Base-by-base conservation (phyloP, 2,113 vertebrate genomes). In the Chelonoidis abingdonii region DNA sequence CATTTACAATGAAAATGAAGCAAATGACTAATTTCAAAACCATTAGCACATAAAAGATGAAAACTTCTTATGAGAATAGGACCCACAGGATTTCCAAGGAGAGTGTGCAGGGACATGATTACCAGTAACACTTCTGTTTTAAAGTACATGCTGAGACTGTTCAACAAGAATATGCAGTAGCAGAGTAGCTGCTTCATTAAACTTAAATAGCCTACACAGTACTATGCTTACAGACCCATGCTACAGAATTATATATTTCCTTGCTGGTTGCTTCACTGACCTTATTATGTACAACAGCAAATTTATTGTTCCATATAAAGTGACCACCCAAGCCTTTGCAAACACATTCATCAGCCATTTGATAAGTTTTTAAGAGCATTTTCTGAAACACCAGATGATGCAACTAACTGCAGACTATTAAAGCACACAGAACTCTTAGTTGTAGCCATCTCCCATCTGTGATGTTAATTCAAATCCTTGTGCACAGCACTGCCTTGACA, bases 171-270 rank as follows among this genome's bases (percentile, higher is more conserved):
- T 52, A 78, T 92, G 95, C 89, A 93, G 93, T 62, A 50, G 91
- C 91, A 94, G 92, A 97, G 84, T 94, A 95, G 96, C 96, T 97
- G 97, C 97, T 98, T 98, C 97, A 98, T 98, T 98, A 97, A 97
- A 94, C 95, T 96, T 95, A 97, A 97, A 98, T 97, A 97, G 97
- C 96, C 17, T 4, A 35, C 59, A 94, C 95, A 86, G 85, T 89
- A 92, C 95, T 91, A 76, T 90, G 96, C 96, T 96, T 96, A 95
- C 56, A 97, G 95, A 97, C 62, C 69, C 91, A 95, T 11, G 24
- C 90, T 95, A 85, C 94, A 95, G 88, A 96, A 97, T 95, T 96
- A 97, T 44, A 24, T 82, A 86, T 95, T 97, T 97, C 84, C 97
- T 92, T 95, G 95, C 96, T 97, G 82, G 83, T 95, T 97, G 96